phyloP scores from a whole-genome alignment of 2,797 vertebrate genomes.

The Chelidonichthys spinosus region DNA sequence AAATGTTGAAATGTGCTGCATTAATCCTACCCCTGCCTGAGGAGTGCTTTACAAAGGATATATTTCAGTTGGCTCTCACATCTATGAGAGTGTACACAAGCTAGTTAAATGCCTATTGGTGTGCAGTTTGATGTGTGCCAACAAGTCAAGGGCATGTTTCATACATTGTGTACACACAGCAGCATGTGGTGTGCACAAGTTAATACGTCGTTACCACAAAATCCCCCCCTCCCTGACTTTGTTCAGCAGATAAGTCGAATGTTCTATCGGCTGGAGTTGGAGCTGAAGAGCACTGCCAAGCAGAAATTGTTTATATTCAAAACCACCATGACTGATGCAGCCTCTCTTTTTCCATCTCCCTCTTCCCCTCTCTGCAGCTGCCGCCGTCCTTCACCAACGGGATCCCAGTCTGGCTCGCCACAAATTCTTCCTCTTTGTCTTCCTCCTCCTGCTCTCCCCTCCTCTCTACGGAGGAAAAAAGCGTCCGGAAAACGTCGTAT shows the following conservation, averaged over 20 bases:
- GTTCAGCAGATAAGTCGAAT: slow-evolving; percentile 66
- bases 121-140: slow-evolving; percentile 31
- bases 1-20: background rate
- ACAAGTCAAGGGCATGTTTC: slow-evolving; percentile 49
- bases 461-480: slow-evolving; percentile 41
- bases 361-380: slow-evolving; percentile 66
- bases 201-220: slow-evolving; percentile 33
- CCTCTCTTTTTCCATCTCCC: slow-evolving; percentile 40
- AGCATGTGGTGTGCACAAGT: slow-evolving; percentile 62
- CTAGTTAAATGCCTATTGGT: slow-evolving; percentile 20
- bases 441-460: slow-evolving; percentile 41
- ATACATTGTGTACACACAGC: slow-evolving; percentile 34
- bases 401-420: slow-evolving; percentile 50
- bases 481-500: slow-evolving; percentile 28
- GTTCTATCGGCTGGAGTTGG: slow-evolving; percentile 40
- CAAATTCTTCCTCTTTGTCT: slow-evolving; percentile 56
- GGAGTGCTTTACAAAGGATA: slow-evolving; percentile 4
- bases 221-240: slow-evolving; percentile 57
- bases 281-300: slow-evolving; percentile 50
- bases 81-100: background rate
- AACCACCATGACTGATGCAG: slow-evolving; percentile 73
- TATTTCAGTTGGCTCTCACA: slow-evolving; percentile 22
- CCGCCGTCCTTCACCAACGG: slow-evolving; percentile 68
- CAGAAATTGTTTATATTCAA: slow-evolving; percentile 67
- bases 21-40: slow-evolving; percentile 12